Base-by-base conservation (phyloP, 2,888 invertebrate species). In the Liposcelis brunnea region DNA sequence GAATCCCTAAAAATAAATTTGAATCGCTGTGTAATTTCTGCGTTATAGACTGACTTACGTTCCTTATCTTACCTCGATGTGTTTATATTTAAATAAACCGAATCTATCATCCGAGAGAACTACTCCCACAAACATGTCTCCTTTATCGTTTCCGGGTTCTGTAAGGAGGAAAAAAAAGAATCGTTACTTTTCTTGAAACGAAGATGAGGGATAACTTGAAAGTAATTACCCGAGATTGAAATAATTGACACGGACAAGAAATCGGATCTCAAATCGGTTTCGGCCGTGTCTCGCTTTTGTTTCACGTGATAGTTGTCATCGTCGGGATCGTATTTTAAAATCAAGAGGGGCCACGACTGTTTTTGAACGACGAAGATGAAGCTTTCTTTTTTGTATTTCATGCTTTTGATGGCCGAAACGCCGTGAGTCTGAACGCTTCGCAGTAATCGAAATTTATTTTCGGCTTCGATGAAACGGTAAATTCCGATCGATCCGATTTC, bases 361-460 rank as follows among this genome's bases (percentile, higher is more conserved):
- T 40, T 40, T 21, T 40, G 40, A 6, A 40, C 40, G 19, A 40
- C 21, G 40, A 40, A 40, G 6, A 40, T 40, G 40, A 40, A 40
- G 6, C 10, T n/a, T 40, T 40, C 40, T 18, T 40, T 40, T n/a
- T 40, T 40, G 40, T 19, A 10, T 5, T 21, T 16, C 6, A 18
- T 19, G 19, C 19, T 21, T 11, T 40, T 40, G 15, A 40, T 10
- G 21, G 6, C 19, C 40, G 21, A 16, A 3, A 40, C 40, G 6
- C 40, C 40, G 19, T 40, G 40, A 19, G 40, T 40, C 19, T 6
- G 16, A 18, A 40, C 21, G 16, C 6, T 40, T 11, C 19, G 3
- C 19, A 40, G 19, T 7, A 14, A 14, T 6, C 7, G 7, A 11
- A 40, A 40, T 21, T 40, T 26, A 26, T 26, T 26, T 26, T 26